Base-by-base conservation (phyloP, 2,797 vertebrate genomes). In the Nannoperca australis region DNA sequence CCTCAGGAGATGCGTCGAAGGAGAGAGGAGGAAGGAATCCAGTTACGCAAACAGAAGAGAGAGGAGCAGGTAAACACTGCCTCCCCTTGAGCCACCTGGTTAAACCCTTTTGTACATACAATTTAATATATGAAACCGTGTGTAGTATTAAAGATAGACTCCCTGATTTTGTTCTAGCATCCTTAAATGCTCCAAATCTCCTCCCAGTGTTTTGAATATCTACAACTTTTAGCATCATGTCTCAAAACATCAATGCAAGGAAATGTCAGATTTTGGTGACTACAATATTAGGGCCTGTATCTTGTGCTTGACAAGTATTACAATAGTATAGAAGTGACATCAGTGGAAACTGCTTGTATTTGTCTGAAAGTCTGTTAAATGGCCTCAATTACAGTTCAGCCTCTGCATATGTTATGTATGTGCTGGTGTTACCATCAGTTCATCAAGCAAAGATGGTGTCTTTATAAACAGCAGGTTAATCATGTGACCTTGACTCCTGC, bases 1-100 rank as follows among this genome's bases (percentile, higher is more conserved):
- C 95, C 97, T 47, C 97, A 98, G 93, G 97, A 97, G 90, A 98
- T 98, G 97, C 96, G 97, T 18, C 94, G 97, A 38, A 93, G 97
- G 78, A 96, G 97, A 90, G 97, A 98, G 85, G 97, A 98, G 81
- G 97, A 98, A 91, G 97, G 97, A 78, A 96, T 98, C 85, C 97
- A 98, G 70, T 95, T 98, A 47, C 95, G 97, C 70, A 98, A 98
- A 90, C 97, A 98, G 85, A 98, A 98, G 70, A 95, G 97, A 81
- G 97, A 98, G 92, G 97, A 98, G 77, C 97, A 98, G 93, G 97
- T 98, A 66, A 78, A 45, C 12, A 4, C 10, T 2, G 3, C 24
- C 3, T 47, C 20, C 42, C 24, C 2, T 5, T 30, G 8, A 20
- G 15, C 5, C n/a, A 45, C 14, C 6, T 18, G 12, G 24, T 20